phyloP scores from a whole-genome alignment of 2,888 invertebrate genomes.

The Chaetogeoica ovagalla region DNA sequence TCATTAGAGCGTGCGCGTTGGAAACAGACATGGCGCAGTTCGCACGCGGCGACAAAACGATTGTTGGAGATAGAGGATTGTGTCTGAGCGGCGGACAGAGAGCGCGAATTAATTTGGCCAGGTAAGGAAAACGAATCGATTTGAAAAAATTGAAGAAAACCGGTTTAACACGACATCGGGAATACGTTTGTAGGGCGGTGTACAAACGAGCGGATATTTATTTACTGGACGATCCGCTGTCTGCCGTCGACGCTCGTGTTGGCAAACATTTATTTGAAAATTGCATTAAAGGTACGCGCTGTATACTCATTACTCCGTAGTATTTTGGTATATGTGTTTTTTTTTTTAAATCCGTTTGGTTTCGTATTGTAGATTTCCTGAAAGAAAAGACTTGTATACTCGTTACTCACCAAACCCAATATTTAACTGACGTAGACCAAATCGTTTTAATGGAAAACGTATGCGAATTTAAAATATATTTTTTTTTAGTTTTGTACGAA shows the following conservation, averaged over 20 bases:
- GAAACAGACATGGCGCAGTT: constrained; percentile 74
- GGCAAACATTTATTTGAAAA: constrained; percentile 64
- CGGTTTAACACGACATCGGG: neutral
- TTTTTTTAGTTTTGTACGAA: neutral
- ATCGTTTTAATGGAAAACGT: constrained; percentile 62
- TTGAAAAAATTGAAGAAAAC: neutral
- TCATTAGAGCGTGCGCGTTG: constrained; percentile 72
- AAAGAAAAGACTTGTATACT: constrained; percentile 72
- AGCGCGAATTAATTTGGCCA: constrained; percentile 68
- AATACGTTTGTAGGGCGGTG: constrained; percentile 61
- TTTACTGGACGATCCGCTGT: constrained; percentile 65
- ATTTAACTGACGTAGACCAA: constrained; percentile 70
- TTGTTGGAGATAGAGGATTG: constrained; percentile 84
- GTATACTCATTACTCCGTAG: constrained; percentile 7
- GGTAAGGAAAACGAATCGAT: constrained; percentile 56
- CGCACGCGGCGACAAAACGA: constrained; percentile 78
- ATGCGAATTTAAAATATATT: constrained; percentile 26
- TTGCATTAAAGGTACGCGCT: constrained; percentile 59
- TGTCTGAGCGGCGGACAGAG: constrained; percentile 85
- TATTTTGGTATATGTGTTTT: neutral
- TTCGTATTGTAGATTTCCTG: constrained; percentile 61
- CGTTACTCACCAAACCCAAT: constrained; percentile 84
- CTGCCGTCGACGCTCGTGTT: constrained; percentile 64
- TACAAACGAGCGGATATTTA: constrained; percentile 64
- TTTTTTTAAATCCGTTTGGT: neutral